These are phyloP conservation scores for Porites divaricata DNA, from an alignment of 92 coral and sea anemone species.

Conservation along the genomic window DNA sequence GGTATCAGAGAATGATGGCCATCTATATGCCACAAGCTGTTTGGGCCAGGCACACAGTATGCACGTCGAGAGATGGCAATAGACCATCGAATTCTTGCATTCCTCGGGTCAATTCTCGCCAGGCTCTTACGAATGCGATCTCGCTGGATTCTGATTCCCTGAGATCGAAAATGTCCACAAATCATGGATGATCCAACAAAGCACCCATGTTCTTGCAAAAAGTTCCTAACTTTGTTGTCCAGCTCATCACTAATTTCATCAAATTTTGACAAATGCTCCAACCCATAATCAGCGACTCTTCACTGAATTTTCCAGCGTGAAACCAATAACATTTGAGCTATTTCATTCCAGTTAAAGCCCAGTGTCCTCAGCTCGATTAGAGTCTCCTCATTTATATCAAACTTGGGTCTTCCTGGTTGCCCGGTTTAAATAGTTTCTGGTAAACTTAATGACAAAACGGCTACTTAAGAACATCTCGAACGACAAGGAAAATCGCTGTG, in stretches of 20 bases:
- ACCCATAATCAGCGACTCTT: constrained; percentile 66
- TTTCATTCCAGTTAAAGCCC: constrained; percentile 62
- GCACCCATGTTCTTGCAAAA: constrained; percentile 56
- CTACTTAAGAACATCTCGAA: constrained; percentile 45
- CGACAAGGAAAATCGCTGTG: constrained; percentile 32
- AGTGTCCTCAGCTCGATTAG: constrained; percentile 49
- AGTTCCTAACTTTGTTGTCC: constrained; percentile 45
- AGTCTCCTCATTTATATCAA: constrained; percentile 34
- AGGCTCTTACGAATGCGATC: constrained; percentile 60
- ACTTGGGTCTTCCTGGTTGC: constrained; percentile 31
- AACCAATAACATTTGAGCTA: constrained; percentile 35
- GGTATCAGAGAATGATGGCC: constrained; percentile 47
- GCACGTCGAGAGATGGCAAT: constrained; percentile 53
- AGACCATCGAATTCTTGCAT: constrained; percentile 54
- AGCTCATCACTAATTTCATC: constrained; percentile 59
- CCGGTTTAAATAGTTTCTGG: constrained; percentile 35
- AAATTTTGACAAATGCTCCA: constrained; percentile 18
- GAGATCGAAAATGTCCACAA: constrained; percentile 60
- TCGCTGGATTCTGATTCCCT: constrained; percentile 71
- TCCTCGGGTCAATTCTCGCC: constrained; percentile 44
- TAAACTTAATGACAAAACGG: constrained; percentile 38
- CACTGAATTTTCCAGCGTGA: constrained; percentile 64
- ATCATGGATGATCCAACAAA: constrained; percentile 51
- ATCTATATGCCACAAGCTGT: constrained; percentile 69
- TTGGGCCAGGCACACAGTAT: constrained; percentile 55